Evolutionary conservation across 1,140 invertebrate genomes (phyloP).

Genomic region (Meloidogyne hapla): DNA sequence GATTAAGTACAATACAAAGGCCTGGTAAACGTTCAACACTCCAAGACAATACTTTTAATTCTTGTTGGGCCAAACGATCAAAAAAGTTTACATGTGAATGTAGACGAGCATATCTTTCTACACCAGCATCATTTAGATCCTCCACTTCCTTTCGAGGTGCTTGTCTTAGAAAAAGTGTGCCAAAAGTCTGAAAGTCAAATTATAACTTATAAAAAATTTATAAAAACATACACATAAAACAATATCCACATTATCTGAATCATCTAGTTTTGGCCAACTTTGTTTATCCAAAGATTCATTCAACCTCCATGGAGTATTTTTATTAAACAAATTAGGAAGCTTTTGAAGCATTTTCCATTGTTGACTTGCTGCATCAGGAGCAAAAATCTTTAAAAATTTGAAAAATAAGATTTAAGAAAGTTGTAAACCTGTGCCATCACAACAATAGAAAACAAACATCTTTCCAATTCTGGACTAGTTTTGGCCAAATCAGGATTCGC

Average conservation of each 20-base stretch:
- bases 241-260: slow-evolving; percentile 50
- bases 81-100: slow-evolving; percentile 29
- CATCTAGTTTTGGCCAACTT: slow-evolving; percentile 52
- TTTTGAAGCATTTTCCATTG: slow-evolving; percentile 44
- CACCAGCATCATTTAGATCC: neutral
- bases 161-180: neutral
- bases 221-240: slow-evolving; percentile 39
- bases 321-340: neutral
- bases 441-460: slow-evolving; percentile 55
- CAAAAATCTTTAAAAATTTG: slow-evolving; percentile 47
- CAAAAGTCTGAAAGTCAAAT: neutral
- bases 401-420: neutral
- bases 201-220: slow-evolving; percentile 11
- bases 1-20: slow-evolving; percentile 37
- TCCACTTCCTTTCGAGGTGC: neutral
- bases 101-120: neutral
- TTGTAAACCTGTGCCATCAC: slow-evolving; percentile 55
- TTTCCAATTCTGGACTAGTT: slow-evolving; percentile 49
- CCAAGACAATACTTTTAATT: slow-evolving; percentile 7
- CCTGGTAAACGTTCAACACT: slow-evolving; percentile 27
- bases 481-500: slow-evolving; percentile 22
- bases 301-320: slow-evolving; percentile 24
- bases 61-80: slow-evolving; percentile 21
- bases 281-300: slow-evolving; percentile 33
- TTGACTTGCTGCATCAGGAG: slow-evolving; percentile 52